phyloP scores from a whole-genome alignment of 2,888 invertebrate species.

The Temnothorax unifasciatus region DNA sequence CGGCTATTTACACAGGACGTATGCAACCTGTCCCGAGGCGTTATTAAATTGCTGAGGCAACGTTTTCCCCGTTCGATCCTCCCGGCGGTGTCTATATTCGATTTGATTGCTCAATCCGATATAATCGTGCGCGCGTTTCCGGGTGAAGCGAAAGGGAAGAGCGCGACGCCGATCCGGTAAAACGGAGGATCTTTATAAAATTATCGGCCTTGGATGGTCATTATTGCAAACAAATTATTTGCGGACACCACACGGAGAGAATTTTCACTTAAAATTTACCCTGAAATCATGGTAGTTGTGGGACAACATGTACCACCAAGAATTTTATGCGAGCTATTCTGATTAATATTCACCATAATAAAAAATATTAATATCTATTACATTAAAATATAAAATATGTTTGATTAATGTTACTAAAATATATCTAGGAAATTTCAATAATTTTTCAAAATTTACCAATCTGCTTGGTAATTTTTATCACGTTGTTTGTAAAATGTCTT shows the following conservation, averaged over 20 bases:
- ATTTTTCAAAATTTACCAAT: no score
- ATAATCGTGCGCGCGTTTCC: conserved; percentile 18
- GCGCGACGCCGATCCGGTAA: not conserved
- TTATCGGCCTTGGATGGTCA: not conserved
- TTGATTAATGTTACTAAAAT: no score
- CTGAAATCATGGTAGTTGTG: no score
- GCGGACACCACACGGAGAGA: not conserved
- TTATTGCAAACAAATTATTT: conserved; percentile 11
- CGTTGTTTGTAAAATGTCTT: no score
- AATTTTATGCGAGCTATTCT: no score
- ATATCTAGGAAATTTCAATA: no score
- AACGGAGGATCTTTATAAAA: conserved; percentile 3
- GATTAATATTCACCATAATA: no score
- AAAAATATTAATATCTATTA: no score
- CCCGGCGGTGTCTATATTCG: conserved; percentile 2
- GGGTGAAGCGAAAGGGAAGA: conserved; percentile 18
- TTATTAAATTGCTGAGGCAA: conserved; percentile 3
- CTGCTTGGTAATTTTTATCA: no score
- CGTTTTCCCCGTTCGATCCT: conserved; percentile 1
- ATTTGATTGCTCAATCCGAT: conserved; percentile 15
- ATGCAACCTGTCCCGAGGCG: not conserved
- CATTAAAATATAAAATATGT: no score
- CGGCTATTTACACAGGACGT: conserved; percentile 33
- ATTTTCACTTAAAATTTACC: no score
- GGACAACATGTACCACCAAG: no score